Evolutionary conservation across 2,113 vertebrate species (phyloP), one percentile per base, ranked within the genome.

Genomic region (Charadrius vociferus): DNA sequence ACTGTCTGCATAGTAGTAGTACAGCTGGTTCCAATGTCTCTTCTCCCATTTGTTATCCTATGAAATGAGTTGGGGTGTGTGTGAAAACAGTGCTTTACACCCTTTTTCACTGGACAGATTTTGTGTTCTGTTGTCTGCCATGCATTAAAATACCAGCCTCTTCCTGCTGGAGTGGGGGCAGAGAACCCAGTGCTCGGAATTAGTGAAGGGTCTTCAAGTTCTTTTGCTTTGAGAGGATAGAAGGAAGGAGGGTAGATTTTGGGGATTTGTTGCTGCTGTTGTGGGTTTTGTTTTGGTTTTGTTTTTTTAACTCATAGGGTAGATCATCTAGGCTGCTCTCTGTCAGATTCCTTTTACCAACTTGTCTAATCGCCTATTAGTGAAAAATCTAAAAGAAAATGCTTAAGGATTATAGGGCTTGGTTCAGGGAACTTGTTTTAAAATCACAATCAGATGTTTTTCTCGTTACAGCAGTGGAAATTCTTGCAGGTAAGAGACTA

Each of bases 141-240:
- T 37, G 9, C 90, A 53, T 86, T 84, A 41, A 81, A 88, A 59
- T 67, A 36, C n/a, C n/a, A n/a, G n/a, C n/a, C n/a, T n/a, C n/a
- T n/a, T n/a, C n/a, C n/a, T n/a, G n/a, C n/a, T n/a, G n/a, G n/a
- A n/a, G n/a, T n/a, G n/a, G 0, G 4, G 14, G 27, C 32, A 81
- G 45, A 41, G 47, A 74, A 32, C 29, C 14, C 72, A 65, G 47
- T 0, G 0, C 21, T 84, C 6, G 5, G 3, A 26, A 3, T 78
- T 93, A 59, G 20, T n/a, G 29, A 71, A 74, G 15, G 1, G 3
- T 88, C 23, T 71, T 94, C 20, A 70, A 53, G 6, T 56, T 58
- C 8, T 81, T 67, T 19, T 61, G 27, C 79, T 91, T 67, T 0
- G 3, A 34, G 23, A 26, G 7, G 1, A 10, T 56, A 39, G 47